These are phyloP conservation scores for Sarotherodon lohbergeri DNA, from an alignment of 2,113 vertebrate species.

Conservation along the genomic window DNA sequence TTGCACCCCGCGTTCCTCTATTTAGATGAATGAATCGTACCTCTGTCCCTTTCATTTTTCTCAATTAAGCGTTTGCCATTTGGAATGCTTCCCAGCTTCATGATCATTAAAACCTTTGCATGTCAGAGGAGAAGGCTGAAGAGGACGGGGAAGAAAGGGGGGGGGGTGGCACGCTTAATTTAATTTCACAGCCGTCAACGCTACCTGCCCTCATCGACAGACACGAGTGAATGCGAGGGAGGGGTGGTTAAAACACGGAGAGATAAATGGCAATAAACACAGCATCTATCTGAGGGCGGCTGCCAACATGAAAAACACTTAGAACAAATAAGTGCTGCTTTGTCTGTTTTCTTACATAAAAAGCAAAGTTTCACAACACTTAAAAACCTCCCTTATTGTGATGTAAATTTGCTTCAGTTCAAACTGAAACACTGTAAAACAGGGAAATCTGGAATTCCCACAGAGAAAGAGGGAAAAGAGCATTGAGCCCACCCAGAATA, in stretches of 20 bases:
- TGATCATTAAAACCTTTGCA: conserved; percentile 67
- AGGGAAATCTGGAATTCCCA: neutral
- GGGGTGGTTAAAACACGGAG: conserved; percentile 19
- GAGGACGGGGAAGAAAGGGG: neutral
- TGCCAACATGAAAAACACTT: conserved; percentile 8
- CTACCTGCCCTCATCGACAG: conserved; percentile 40
- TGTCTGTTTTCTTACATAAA: neutral
- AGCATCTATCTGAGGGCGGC: conserved; percentile 7
- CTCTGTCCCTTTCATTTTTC: conserved; percentile 62
- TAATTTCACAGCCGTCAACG: conserved; percentile 51
- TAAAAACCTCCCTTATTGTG: neutral
- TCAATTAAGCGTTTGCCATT: conserved; percentile 69
- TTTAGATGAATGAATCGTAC: conserved; percentile 65
- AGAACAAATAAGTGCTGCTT: neutral
- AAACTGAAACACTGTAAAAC: neutral
- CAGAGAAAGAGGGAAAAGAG: neutral
- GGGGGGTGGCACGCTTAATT: conserved; percentile 47
- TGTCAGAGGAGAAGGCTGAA: conserved; percentile 34
- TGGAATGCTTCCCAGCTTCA: conserved; percentile 59
- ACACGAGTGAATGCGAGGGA: conserved; percentile 26
- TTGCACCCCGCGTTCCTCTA: neutral
- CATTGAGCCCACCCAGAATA: neutral
- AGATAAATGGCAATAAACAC: conserved; percentile 55
- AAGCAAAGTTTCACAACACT: neutral
- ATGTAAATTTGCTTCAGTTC: neutral